Percentiles rank a stretch among this genome's conserved stretches.
phyloP scores from a whole-genome alignment of 2,113 vertebrate genomes.

The Fukomys damarensis region DNA sequence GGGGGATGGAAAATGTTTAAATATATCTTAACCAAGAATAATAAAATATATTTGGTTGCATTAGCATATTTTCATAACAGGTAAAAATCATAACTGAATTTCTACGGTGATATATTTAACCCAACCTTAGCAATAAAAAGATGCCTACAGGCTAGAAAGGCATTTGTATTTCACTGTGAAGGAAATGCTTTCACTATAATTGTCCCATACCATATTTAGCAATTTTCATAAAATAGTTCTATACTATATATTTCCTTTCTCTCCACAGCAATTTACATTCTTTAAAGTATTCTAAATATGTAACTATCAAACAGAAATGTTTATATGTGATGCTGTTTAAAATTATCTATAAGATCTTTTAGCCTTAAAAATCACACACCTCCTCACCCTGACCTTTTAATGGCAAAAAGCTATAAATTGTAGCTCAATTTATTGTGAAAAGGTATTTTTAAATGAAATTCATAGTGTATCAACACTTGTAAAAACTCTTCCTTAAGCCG shows the following conservation, averaged over 20 bases:
- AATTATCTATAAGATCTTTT: conserved; percentile 18
- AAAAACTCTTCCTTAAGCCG: conserved; percentile 51
- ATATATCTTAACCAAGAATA: conserved; percentile 36
- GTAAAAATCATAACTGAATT: conserved; percentile 63
- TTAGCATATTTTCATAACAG: conserved; percentile 70
- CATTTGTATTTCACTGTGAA: conserved; percentile 41
- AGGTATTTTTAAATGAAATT: conserved; percentile 22
- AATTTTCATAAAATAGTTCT: conserved; percentile 32
- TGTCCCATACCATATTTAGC: neutral
- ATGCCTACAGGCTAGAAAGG: conserved; percentile 53
- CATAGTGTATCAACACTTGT: neutral
- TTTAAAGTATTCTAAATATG: conserved; percentile 63
- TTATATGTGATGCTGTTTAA: neutral
- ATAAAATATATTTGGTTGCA: conserved; percentile 63
- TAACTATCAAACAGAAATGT: conserved; percentile 39
- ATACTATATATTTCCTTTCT: neutral
- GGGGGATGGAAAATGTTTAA: conserved; percentile 18
- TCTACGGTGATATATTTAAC: conserved; percentile 69
- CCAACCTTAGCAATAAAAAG: conserved; percentile 68
- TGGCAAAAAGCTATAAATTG: conserved; percentile 7
- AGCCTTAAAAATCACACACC: conserved; percentile 40
- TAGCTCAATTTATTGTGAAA: conserved; percentile 46
- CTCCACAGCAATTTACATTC: neutral
- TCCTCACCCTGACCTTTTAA: neutral
- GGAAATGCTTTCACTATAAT: conserved; percentile 9